Conservation (phyloP, 2,113 vertebrate species). For the Ivindomyrus marchei region DNA sequence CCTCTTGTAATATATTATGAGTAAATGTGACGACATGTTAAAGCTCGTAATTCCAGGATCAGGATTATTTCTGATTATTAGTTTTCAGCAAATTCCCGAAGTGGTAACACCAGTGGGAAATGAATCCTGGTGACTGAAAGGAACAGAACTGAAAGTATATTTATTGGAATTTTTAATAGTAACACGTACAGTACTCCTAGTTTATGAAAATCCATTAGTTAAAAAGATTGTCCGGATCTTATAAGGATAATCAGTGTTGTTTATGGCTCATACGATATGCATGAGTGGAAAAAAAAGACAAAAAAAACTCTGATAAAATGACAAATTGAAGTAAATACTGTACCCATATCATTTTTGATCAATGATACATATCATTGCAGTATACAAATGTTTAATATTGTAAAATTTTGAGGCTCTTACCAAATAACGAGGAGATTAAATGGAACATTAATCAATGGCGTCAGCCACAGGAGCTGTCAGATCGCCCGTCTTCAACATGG, state of each 20-base stretch:
- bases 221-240: not conserved
- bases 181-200: not conserved
- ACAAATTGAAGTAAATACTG: not conserved
- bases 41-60: not conserved
- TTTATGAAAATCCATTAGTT: not conserved
- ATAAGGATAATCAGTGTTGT: not conserved
- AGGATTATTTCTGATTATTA: not conserved
- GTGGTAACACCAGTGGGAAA: not conserved
- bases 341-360: not conserved
- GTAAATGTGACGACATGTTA: not conserved
- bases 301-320: not conserved
- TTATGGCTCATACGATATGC: not conserved
- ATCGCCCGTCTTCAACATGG: not conserved
- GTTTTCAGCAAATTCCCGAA: not conserved
- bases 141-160: not conserved
- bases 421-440: not conserved
- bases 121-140: not conserved
- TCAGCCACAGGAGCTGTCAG: not conserved
- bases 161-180: not conserved
- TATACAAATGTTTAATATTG: not conserved
- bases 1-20: not conserved
- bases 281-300: not conserved
- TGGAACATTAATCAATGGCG: not conserved
- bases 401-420: not conserved
- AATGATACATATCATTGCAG: not conserved